Evolutionary conservation across 2,797 vertebrate genomes (phyloP).

Genomic region (Zenarchopterus dispar): DNA sequence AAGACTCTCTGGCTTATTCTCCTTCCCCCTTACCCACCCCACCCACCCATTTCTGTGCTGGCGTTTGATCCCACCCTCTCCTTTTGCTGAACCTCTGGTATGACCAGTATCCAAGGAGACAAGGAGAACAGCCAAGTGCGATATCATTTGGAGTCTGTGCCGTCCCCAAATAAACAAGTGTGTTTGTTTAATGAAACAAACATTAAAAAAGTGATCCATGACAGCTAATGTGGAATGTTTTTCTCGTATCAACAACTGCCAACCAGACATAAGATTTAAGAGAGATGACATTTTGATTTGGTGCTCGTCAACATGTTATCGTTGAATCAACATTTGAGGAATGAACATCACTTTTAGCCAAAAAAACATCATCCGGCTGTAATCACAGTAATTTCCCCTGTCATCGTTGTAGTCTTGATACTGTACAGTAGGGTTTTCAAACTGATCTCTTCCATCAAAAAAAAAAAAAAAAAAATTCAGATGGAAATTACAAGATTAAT

Average conservation of each 20-base stretch:
- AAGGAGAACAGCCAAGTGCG: slow-evolving; percentile 4
- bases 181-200: slow-evolving; percentile 41
- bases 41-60: background rate
- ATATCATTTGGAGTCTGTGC: slow-evolving; percentile 10
- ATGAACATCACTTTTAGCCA: slow-evolving; percentile 35
- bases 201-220: slow-evolving; percentile 11
- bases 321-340: slow-evolving; percentile 52
- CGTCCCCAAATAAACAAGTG: slow-evolving; percentile 25
- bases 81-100: slow-evolving; percentile 34
- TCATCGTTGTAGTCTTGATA: slow-evolving; percentile 23
- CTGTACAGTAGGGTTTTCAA: slow-evolving; percentile 19
- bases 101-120: slow-evolving; percentile 19
- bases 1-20: slow-evolving; percentile 44
- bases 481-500: background rate
- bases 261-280: slow-evolving; percentile 23
- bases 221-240: slow-evolving; percentile 19
- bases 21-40: slow-evolving; percentile 21
- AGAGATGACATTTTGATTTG: slow-evolving; percentile 12
- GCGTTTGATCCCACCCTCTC: slow-evolving; percentile 27
- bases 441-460: background rate
- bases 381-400: slow-evolving; percentile 28
- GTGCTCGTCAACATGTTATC: slow-evolving; percentile 29
- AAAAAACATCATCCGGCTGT: slow-evolving; percentile 29
- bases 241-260: slow-evolving; percentile 23
- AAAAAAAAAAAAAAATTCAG: slow-evolving; percentile 3